Evolutionary conservation across 2,888 invertebrate genomes (phyloP), one percentile per base, ranked within the genome.

Genomic region (Ctenicera cuprea): DNA sequence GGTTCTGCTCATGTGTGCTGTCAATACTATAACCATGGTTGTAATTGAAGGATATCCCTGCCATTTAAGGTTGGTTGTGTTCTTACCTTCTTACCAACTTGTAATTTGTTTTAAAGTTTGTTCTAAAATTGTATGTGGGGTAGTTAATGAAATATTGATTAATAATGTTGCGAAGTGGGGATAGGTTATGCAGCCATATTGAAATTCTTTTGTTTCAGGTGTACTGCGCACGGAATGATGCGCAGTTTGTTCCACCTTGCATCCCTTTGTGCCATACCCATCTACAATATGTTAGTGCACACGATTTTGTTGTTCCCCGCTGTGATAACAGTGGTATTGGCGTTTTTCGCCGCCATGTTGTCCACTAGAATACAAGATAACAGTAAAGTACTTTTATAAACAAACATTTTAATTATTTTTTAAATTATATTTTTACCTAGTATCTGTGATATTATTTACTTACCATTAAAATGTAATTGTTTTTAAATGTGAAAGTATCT

Each of bases 31-130:
- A 3, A 89, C 89, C 0, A 83, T 89, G 63, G 87, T 86, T 26
- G 87, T 90, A 0, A 86, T 91, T 0, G 90, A 90, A 74, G 87
- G 86, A 0, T 91, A 90, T 79, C 91, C 91, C 0, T 90, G 91
- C 75, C 89, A 90, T 79, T 85, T 91, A 77, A 90, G 91, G 91
- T 90, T 64, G 82, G 81, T 66, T 54, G 3, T 63, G 18, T 33
- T 67, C n/a, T n/a, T n/a, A n/a, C n/a, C n/a, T n/a, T n/a, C n/a
- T n/a, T n/a, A n/a, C n/a, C n/a, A 43, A 50, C 64, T 50, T 59
- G 4, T 52, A 26, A n/a, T n/a, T n/a, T n/a, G n/a, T n/a, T n/a
- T n/a, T n/a, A n/a, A n/a, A n/a, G n/a, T n/a, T n/a, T n/a, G n/a
- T n/a, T n/a, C n/a, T n/a, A n/a, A n/a, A n/a, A n/a, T n/a, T n/a